Conservation (phyloP, 2,113 vertebrate species). For the Pterocles orientalis region DNA sequence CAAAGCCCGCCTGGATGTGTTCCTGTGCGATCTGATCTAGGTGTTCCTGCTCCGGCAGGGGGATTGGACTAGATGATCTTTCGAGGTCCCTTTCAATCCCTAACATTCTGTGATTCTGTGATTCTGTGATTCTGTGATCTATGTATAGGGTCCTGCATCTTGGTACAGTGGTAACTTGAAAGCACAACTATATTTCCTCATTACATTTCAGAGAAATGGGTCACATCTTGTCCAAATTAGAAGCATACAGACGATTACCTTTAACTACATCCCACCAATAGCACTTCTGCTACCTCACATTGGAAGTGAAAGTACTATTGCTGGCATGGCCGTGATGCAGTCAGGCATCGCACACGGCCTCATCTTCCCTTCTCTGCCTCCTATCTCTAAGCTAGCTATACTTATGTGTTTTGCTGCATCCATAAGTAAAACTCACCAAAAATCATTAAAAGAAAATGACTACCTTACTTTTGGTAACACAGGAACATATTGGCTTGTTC, state of each 20-base stretch:
- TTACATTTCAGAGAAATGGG: background rate
- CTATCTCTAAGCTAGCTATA: background rate
- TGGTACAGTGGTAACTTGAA: background rate
- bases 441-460: background rate
- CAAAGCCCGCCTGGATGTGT: no score
- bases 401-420: background rate
- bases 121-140: no score
- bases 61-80: no score
- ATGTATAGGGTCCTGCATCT: rapidly evolving
- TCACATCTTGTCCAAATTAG: background rate
- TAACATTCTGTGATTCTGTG: no score
- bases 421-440: background rate
- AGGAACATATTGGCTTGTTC: background rate
- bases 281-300: background rate
- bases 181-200: background rate
- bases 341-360: background rate
- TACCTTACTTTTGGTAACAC: rapidly evolving
- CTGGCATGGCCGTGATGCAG: background rate
- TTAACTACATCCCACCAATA: background rate
- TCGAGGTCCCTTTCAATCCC: no score
- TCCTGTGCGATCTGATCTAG: no score
- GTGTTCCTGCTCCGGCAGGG: no score
- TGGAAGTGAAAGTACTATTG: background rate
- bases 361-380: background rate
- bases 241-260: background rate